A percentile compares a stretch with the other conserved stretches of the same genome.
Conservation (phyloP, 2,113 vertebrate species). For the Thoracochromis brauschi region DNA sequence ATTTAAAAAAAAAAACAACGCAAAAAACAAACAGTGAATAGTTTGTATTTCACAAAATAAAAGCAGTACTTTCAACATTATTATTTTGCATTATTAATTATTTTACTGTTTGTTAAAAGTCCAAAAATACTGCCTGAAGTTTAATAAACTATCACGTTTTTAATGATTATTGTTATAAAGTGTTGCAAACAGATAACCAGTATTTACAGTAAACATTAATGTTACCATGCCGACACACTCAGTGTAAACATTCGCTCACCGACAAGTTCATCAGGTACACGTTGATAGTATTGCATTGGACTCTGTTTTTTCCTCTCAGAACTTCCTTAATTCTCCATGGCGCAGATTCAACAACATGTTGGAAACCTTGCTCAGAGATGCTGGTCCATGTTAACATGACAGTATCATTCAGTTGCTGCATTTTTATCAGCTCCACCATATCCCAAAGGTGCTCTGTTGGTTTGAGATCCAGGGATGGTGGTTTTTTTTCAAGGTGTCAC, state of each 20-base stretch:
- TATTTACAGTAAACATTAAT: background rate
- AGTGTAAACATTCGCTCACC: background rate
- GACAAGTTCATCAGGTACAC: background rate
- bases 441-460: background rate
- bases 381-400: background rate
- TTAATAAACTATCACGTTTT: background rate
- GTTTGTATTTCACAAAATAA: background rate
- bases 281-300: background rate
- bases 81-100: background rate
- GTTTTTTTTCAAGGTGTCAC: background rate
- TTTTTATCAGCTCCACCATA: background rate
- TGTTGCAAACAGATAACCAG: background rate
- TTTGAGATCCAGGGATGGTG: background rate
- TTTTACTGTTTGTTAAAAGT: background rate
- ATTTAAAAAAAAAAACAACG: rapidly evolving
- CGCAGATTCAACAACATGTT: background rate
- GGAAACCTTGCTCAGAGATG: background rate
- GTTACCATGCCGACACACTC: background rate
- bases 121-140: background rate
- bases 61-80: background rate
- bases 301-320: background rate
- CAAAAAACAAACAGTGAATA: background rate
- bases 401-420: background rate
- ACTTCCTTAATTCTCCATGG: background rate
- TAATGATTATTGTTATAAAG: background rate